Conservation (phyloP, 2,113 vertebrate genomes). For the Clinocottus analis region DNA sequence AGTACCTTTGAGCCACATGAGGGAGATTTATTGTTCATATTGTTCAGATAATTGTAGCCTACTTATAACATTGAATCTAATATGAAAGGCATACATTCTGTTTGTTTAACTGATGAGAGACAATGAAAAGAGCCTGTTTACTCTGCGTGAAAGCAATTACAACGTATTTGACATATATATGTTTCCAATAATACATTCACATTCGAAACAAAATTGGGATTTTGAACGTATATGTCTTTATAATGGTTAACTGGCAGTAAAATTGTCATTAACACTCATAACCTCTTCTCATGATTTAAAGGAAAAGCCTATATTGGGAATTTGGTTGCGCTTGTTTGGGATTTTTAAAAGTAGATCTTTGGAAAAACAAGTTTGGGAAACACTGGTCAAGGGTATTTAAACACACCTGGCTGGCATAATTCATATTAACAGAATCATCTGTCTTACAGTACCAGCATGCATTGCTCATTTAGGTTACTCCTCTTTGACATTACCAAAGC, state of each 20-base stretch:
- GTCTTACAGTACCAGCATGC: neutral
- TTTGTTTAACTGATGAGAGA: neutral
- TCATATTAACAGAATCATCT: neutral
- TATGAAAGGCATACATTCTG: neutral
- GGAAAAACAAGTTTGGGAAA: neutral
- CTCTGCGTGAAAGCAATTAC: neutral
- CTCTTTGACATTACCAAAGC: neutral
- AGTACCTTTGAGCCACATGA: neutral
- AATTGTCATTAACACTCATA: neutral
- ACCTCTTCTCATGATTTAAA: neutral
- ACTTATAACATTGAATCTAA: neutral
- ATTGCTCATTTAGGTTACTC: constrained; percentile 8
- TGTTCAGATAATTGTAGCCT: neutral
- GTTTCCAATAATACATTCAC: neutral
- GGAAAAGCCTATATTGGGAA: neutral
- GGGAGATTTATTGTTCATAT: neutral
- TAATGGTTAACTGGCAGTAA: neutral
- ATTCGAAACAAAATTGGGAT: neutral
- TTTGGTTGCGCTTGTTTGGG: neutral
- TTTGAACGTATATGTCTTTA: neutral
- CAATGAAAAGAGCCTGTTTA: neutral
- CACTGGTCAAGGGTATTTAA: neutral
- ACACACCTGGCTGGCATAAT: neutral
- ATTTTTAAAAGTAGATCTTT: neutral
- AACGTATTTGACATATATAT: neutral